Base-by-base conservation (phyloP, 2,113 vertebrate genomes). In the Prinia subflava region DNA sequence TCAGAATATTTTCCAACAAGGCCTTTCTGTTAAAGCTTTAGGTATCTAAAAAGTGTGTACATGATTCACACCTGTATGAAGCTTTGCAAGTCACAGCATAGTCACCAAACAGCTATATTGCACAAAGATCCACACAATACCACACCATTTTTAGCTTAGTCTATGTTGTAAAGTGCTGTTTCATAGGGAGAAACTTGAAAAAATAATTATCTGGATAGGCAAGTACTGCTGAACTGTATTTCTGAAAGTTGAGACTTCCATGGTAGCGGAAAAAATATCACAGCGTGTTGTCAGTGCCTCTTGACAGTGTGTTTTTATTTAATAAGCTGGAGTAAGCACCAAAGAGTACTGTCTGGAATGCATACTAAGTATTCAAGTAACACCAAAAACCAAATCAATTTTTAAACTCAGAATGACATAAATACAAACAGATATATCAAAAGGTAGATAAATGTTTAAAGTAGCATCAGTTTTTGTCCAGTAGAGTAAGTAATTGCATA, bases 151-250 rank as follows among this genome's bases (percentile, higher is more conserved):
- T 97, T 95, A 97, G 96, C 84, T 95, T 92, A 94, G 59, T 83
- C 97, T 98, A 96, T 94, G 96, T 98, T 97, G 95, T 98, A 99
- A 99, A 99, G 98, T 99, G 98, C 99, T 97, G 97, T 95, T 97
- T 94, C 56, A 7, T 52, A 75, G 37, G 60, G 49, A 92, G 71
- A 96, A 94, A 92, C 23, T 69, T 82, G 89, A 75, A 90, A 90
- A 94, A 94, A 37, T 82, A 95, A 68, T 44, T 71, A 83, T 81
- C 62, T 91, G 78, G 53, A 79, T 68, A 95, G 62, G 63, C 59
- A 89, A 94, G 76, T 80, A 93, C 85, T 64, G 62, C 73, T 95
- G 82, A 96, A 95, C 89, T 87, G 52, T 55, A 52, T 83, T 92
- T 94, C 76, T 83, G 35, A 65, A 86, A 87, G 46, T 7, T 57